Evolutionary conservation across 2,888 invertebrate genomes (phyloP), one percentile per base, ranked within the genome.

Genomic region (Pyralis farinalis): DNA sequence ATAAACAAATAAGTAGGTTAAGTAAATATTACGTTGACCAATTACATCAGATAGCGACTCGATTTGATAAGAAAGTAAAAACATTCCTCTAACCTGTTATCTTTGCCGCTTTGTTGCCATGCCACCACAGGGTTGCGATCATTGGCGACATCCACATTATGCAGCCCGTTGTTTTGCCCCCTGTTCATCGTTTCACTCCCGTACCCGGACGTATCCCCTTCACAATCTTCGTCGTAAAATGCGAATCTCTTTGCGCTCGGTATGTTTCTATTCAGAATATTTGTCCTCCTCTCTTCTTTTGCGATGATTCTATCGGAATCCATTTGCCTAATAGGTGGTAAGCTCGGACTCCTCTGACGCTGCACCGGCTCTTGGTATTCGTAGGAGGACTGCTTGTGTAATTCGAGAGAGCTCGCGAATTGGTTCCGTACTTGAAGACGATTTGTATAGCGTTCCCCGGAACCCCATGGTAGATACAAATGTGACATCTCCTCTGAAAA

Each of bases 201-300:
- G 77, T 96, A 95, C 27, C 96, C 96, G 21, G 95, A 95, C 40
- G 95, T 95, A 63, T 95, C 95, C 27, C 94, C 94, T 63, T 94
- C 94, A 38, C 89, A 90, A 53, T 90, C 86, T 59, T 87, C 87
- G 58, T 87, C 86, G 53, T 83, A 89, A 56, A 88, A 85, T n/a
- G 84, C 63, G 47, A 84, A 87, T 50, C 87, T 68, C 41, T 89
- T 83, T 10, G 84, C 79, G 38, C 82, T 82, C n/a, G 80, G 78
- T 49, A 81, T 70, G 46, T 87, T 84, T 33, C 84, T 63, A 51
- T 83, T 81, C 34, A 86, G 51, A 32, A 70, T 53, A 46, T 70
- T 80, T 4, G 58, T 56, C 39, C 67, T 71, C 46, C 68, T 73
- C 6, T 83, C 79, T 50, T 86, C 88, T 53, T 80, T 81, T 27